phyloP scores from a whole-genome alignment of 2,113 vertebrate species.

The Zosterops borbonicus region DNA sequence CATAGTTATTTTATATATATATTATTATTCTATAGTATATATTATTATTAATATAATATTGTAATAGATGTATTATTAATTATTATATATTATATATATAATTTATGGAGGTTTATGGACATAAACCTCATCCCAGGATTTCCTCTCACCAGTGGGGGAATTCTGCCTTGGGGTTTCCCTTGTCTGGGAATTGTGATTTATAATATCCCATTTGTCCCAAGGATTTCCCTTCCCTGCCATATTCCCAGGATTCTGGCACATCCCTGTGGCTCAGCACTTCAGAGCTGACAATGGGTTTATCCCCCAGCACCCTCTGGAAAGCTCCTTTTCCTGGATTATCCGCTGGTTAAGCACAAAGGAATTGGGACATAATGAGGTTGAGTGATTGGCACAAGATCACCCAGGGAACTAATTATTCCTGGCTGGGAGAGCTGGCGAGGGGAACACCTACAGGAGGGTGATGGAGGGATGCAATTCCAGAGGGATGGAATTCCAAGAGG shows the following conservation, averaged over 20 bases:
- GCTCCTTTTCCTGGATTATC: neutral
- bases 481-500: neutral
- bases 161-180: neutral
- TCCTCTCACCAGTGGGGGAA: neutral
- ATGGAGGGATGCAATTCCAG: neutral
- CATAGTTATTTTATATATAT: too few relatives aligned
- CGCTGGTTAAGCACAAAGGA: neutral
- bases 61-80: too few relatives aligned
- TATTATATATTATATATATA: too few relatives aligned
- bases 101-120: neutral
- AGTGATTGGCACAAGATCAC: neutral
- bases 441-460: fast-evolving
- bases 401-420: neutral
- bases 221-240: neutral
- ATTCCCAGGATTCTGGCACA: neutral
- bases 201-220: neutral
- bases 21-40: too few relatives aligned
- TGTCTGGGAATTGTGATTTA: neutral
- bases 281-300: neutral
- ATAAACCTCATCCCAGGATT: neutral
- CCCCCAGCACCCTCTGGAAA: neutral
- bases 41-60: too few relatives aligned
- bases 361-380: neutral
- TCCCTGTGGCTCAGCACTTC: neutral
- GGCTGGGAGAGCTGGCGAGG: neutral